Conservation (phyloP, 2,797 vertebrate genomes). For the Enteromius unitaeniatus region DNA sequence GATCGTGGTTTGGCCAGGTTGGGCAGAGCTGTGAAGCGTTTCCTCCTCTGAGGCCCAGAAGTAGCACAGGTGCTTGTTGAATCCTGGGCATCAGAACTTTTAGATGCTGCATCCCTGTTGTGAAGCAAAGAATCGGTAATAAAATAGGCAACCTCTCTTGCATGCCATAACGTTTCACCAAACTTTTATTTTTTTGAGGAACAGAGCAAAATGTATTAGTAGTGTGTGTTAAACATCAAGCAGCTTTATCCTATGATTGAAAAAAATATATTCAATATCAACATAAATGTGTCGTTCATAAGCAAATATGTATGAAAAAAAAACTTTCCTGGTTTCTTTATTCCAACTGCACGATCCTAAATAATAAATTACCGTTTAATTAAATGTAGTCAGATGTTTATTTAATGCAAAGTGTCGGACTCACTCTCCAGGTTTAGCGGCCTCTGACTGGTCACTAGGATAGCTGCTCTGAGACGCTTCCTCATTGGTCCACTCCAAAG, state of each 20-base stretch:
- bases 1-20: constrained; percentile 83
- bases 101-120: constrained; percentile 74
- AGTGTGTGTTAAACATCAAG: background rate
- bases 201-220: background rate
- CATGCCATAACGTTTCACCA: background rate
- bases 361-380: background rate
- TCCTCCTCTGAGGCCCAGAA: constrained; percentile 84
- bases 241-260: background rate
- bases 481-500: constrained; percentile 45
- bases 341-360: background rate
- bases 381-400: background rate
- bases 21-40: constrained; percentile 82
- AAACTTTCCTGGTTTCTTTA: no score
- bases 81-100: constrained; percentile 58
- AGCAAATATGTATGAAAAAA: no score
- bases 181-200: background rate
- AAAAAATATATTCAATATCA: no score
- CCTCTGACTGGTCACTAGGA: constrained; percentile 42
- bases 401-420: background rate
- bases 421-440: constrained; percentile 29
- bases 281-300: no score
- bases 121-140: constrained; percentile 42
- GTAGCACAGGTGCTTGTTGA: constrained; percentile 68
- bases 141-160: constrained; percentile 16
- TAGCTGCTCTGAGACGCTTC: constrained; percentile 22